Evolutionary conservation across 1,140 invertebrate genomes (phyloP).

Genomic region (Choristoneura fumiferana): DNA sequence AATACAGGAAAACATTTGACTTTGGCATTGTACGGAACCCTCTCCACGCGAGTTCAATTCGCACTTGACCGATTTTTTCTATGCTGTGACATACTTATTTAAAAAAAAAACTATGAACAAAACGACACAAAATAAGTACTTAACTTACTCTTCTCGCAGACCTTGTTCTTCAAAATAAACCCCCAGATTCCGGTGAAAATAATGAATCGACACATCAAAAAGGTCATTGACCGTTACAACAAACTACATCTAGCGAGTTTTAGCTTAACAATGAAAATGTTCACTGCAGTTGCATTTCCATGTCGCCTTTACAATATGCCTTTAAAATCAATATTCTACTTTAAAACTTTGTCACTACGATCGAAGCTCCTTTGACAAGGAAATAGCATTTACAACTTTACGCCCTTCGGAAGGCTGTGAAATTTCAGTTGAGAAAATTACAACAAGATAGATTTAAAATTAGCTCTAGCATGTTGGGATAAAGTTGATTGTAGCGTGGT

Average conservation of each 20-base stretch:
- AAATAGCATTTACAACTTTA: too few relatives aligned
- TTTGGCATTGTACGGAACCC: too few relatives aligned
- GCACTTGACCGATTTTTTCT: too few relatives aligned
- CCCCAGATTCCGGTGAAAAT: conserved; percentile 28
- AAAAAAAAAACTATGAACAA: too few relatives aligned
- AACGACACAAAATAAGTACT: not conserved
- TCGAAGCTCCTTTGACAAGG: too few relatives aligned
- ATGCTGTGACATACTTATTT: too few relatives aligned
- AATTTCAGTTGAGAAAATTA: not conserved
- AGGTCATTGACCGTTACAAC: conserved; percentile 15
- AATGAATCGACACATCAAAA: conserved; percentile 34
- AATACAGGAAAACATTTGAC: too few relatives aligned
- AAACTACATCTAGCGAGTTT: too few relatives aligned
- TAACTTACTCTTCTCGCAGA: conserved; percentile 25
- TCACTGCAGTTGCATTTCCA: not conserved
- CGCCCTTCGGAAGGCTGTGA: not conserved
- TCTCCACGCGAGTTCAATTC: too few relatives aligned
- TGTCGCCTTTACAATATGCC: not conserved
- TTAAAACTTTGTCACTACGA: too few relatives aligned
- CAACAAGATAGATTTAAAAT: not conserved
- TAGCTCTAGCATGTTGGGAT: not conserved
- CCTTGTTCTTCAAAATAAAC: conserved; percentile 23
- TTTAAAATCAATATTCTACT: not conserved
- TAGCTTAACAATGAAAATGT: not conserved
- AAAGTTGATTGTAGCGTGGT: not conserved